Percentiles rank a stretch among this genome's conserved stretches.
Conservation (phyloP, 1,140 invertebrate genomes). For the Zaprionus gabonicus region DNA sequence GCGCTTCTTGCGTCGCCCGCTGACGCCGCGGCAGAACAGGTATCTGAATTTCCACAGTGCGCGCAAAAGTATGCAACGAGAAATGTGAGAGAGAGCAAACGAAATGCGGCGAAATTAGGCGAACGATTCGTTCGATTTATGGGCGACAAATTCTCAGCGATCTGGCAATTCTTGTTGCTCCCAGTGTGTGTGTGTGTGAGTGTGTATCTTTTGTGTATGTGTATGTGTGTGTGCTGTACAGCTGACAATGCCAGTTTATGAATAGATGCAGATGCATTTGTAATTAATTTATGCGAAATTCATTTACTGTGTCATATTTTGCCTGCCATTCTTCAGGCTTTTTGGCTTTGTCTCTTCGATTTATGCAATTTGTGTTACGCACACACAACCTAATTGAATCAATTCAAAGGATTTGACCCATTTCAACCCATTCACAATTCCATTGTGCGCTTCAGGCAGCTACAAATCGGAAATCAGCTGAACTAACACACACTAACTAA, state of each 20-base stretch:
- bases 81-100: not conserved
- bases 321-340: not conserved
- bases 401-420: constrained; percentile 6
- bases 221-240: not conserved
- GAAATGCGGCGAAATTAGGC: constrained; percentile 5
- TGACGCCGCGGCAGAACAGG: constrained; percentile 75
- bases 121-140: not conserved
- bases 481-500: constrained; percentile 4
- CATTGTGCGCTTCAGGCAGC: not conserved
- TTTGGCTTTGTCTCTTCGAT: not conserved
- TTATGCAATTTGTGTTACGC: not conserved
- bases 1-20: constrained; percentile 70
- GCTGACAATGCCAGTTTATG: not conserved
- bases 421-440: not conserved
- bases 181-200: not conserved
- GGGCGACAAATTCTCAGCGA: not conserved
- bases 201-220: not conserved
- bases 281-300: constrained; percentile 9
- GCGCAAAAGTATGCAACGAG: constrained; percentile 2
- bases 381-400: not conserved
- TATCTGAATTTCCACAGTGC: constrained; percentile 55
- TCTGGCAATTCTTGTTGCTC: not conserved
- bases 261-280: not conserved
- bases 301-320: not conserved
- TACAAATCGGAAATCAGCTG: constrained; percentile 11